A percentile compares a stretch with the other conserved stretches of the same genome.
Evolutionary conservation across 2,113 vertebrate species (phyloP).

Genomic region (Microtus oregoni): DNA sequence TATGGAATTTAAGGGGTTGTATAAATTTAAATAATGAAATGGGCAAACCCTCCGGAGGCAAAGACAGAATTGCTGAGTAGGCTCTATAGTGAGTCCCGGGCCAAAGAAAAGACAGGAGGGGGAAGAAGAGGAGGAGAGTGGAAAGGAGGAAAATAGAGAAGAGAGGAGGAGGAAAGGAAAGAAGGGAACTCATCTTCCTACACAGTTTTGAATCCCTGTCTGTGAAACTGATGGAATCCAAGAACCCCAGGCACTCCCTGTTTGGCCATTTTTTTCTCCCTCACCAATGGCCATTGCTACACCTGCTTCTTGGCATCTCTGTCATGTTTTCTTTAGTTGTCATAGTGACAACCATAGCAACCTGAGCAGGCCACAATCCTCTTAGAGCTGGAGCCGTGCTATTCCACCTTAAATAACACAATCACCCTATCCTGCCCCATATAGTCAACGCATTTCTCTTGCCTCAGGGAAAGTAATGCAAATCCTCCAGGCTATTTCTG

Average conservation of each 20-base stretch:
- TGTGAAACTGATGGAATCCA: not conserved
- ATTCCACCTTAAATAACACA: not conserved
- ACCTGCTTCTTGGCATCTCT: slow-evolving; percentile 59
- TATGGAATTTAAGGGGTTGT: not conserved
- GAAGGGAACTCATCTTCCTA: not conserved
- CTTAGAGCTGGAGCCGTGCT: slow-evolving; percentile 40
- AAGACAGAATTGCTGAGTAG: not conserved
- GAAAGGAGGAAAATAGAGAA: too few species aligned
- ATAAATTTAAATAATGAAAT: slow-evolving; percentile 1
- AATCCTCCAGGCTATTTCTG: not conserved
- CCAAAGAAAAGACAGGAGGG: not conserved
- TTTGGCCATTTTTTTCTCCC: slow-evolving; percentile 43
- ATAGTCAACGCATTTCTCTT: slow-evolving; percentile 34
- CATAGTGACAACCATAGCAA: slow-evolving; percentile 71
- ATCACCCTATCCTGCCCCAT: not conserved
- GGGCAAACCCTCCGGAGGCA: not conserved
- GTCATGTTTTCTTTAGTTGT: slow-evolving; percentile 65
- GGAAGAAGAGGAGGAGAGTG: too few species aligned
- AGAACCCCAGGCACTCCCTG: not conserved
- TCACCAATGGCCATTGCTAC: not conserved
- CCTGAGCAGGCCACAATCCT: slow-evolving; percentile 50
- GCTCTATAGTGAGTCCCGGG: not conserved
- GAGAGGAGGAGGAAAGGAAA: too few species aligned
- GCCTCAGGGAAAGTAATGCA: slow-evolving; percentile 7
- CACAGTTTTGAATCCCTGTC: not conserved